These are phyloP conservation scores for Mallotus villosus DNA, from an alignment of 2,797 vertebrate genomes.

Conservation along the genomic window DNA sequence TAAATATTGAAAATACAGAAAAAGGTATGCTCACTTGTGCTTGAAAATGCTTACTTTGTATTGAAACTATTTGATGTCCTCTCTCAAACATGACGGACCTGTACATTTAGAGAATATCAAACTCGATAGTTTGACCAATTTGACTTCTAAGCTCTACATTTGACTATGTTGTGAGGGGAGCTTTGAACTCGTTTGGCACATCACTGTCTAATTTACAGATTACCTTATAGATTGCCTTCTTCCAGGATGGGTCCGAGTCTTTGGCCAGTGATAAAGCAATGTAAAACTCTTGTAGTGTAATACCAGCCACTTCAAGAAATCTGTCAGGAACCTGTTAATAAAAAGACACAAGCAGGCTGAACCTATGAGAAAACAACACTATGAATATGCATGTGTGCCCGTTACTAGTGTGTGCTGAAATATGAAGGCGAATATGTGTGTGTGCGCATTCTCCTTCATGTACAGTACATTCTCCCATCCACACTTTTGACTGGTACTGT, in stretches of 20 bases:
- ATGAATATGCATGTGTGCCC: not conserved
- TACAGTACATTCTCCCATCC: too few species aligned
- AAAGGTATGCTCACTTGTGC: not conserved
- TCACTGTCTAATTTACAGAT: conserved; percentile 92
- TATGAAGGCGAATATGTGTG: not conserved
- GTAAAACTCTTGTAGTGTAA: conserved; percentile 89
- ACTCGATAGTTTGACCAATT: not conserved
- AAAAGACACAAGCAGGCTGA: conserved; percentile 11
- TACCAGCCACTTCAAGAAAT: conserved; percentile 85
- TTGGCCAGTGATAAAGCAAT: conserved; percentile 79
- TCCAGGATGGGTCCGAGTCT: conserved; percentile 89
- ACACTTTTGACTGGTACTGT: too few species aligned
- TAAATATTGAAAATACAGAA: not conserved
- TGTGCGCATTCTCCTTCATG: not conserved
- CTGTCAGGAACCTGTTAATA: conserved; percentile 82
- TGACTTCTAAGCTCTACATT: not conserved
- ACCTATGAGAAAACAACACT: not conserved
- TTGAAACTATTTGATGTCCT: not conserved
- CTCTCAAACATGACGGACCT: not conserved
- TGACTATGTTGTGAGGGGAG: conserved; percentile 48
- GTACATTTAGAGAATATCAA: not conserved
- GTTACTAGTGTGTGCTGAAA: not conserved
- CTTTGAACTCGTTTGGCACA: conserved; percentile 82
- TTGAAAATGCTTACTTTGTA: not conserved
- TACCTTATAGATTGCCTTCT: conserved; percentile 94